Percentiles rank a stretch among this genome's conserved stretches.
Conservation (phyloP, 2,113 vertebrate genomes). For the Odontophorus gujanensis region DNA sequence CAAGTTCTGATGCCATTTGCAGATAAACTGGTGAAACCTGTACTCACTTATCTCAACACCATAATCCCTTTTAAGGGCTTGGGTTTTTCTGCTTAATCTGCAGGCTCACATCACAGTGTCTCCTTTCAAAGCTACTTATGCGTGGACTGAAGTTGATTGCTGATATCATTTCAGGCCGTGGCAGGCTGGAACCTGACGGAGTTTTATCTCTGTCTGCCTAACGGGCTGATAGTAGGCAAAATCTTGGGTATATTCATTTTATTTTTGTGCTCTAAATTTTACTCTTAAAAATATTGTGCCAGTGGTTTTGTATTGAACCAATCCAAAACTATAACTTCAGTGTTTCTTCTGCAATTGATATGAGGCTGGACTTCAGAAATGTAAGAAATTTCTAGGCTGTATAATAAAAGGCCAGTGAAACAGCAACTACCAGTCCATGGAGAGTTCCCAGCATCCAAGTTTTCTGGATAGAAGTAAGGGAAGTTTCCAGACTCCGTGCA, state of each 20-base stretch:
- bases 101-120: not conserved
- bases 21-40: slow-evolving; percentile 1
- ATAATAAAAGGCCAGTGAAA: accelerated
- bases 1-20: not conserved
- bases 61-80: slow-evolving; percentile 17
- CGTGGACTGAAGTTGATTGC: not conserved
- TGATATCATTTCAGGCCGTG: not conserved
- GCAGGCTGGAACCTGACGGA: not conserved
- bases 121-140: slow-evolving; percentile 12
- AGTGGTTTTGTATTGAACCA: not conserved
- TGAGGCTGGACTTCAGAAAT: not conserved
- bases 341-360: not conserved
- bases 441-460: not conserved
- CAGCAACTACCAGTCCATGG: not conserved
- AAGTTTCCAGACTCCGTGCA: not conserved
- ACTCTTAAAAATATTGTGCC: not conserved
- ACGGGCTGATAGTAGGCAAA: not conserved
- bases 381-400: not conserved
- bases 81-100: slow-evolving; percentile 6
- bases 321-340: not conserved
- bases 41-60: not conserved
- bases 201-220: slow-evolving; percentile 11
- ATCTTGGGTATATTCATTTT: not conserved
- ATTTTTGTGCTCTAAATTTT: not conserved
- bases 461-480: not conserved